These are phyloP conservation scores for Epinotia nisella DNA, from an alignment of 2,888 invertebrate genomes.

Conservation along the genomic window DNA sequence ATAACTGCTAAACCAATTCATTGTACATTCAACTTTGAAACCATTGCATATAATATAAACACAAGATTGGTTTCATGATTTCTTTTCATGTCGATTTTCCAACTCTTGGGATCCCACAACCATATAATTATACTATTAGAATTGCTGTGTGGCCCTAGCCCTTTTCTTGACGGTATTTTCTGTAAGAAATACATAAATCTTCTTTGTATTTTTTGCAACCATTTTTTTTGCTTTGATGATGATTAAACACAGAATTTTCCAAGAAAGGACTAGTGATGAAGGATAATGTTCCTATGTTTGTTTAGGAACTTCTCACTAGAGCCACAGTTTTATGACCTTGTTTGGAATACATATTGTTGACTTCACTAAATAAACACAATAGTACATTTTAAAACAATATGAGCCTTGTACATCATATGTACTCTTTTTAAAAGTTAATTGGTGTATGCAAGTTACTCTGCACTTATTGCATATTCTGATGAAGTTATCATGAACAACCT, in stretches of 20 bases:
- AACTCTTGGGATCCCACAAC: slow-evolving; percentile 5
- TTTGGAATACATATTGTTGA: background rate
- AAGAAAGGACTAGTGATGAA: no score
- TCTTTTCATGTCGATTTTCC: background rate
- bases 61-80: slow-evolving; percentile 5
- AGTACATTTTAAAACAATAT: background rate
- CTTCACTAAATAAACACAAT: no score
- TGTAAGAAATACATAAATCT: no score
- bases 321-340: background rate
- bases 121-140: background rate
- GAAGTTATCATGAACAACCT: background rate
- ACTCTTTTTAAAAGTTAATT: background rate
- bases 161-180: no score
- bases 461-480: background rate
- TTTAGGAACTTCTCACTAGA: no score
- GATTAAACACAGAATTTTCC: no score
- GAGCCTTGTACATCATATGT: no score
- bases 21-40: background rate
- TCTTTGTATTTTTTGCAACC: no score
- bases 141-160: background rate
- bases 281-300: no score
- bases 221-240: no score
- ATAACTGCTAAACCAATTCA: slow-evolving; percentile 4
- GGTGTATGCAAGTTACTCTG: background rate
- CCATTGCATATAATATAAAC: slow-evolving; percentile 4